These are phyloP conservation scores for Echiichthys vipera DNA, from an alignment of 2,797 vertebrate genomes.

Conservation along the genomic window DNA sequence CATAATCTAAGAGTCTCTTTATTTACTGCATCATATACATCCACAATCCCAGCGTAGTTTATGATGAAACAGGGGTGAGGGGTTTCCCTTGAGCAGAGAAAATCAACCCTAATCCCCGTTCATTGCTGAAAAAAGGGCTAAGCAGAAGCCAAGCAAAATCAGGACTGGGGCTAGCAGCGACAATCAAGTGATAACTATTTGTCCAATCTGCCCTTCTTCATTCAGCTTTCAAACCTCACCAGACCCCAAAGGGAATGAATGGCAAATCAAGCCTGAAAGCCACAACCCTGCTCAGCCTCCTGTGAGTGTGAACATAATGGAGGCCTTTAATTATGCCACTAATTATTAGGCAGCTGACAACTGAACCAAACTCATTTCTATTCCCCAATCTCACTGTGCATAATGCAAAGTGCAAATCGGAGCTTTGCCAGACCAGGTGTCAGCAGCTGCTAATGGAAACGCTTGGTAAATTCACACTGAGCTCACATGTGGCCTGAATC, in stretches of 20 bases:
- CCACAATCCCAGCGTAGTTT: conserved; percentile 25
- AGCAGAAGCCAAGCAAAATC: conserved; percentile 24
- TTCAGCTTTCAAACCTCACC: conserved; percentile 39
- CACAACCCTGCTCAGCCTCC: conserved; percentile 64
- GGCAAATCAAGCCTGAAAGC: conserved; percentile 60
- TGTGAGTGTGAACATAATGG: conserved; percentile 69
- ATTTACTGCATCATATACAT: conserved; percentile 28
- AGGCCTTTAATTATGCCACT: conserved; percentile 78
- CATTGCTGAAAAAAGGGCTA: conserved; percentile 22
- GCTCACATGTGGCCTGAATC: not conserved
- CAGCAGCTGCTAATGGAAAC: conserved; percentile 29
- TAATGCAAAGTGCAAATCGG: conserved; percentile 52
- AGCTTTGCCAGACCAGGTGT: conserved; percentile 45
- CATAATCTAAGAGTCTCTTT: conserved; percentile 21
- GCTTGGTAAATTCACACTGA: not conserved
- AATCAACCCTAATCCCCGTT: conserved; percentile 59
- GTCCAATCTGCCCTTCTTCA: conserved; percentile 29
- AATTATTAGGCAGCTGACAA: conserved; percentile 77
- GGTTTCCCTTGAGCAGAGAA: conserved; percentile 31
- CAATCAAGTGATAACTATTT: conserved; percentile 42
- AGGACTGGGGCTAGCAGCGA: conserved; percentile 30
- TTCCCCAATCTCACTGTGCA: conserved; percentile 53
- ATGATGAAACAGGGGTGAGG: conserved; percentile 7
- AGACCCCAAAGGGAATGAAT: conserved; percentile 53
- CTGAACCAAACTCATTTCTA: conserved; percentile 63